Base-by-base conservation (phyloP, 2,113 vertebrate species). In the Sebastes fasciatus region DNA sequence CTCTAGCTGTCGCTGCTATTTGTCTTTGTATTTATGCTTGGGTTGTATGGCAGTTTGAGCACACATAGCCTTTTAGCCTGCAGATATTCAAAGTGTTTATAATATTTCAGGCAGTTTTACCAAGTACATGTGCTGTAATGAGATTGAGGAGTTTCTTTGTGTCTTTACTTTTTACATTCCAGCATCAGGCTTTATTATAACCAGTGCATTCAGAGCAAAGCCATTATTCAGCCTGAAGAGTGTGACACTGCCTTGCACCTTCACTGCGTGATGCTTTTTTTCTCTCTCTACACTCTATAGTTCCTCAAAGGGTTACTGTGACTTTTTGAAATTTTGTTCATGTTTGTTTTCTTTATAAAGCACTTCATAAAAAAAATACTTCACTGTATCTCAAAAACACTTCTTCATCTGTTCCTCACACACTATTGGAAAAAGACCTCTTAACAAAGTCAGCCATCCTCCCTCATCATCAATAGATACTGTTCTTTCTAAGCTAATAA, bases 251-350 rank as follows among this genome's bases (percentile, higher is more conserved):
- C 64, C 70, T 86, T 80, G 67, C 43, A 85, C 74, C 73, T 81
- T 58, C 21, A 75, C 26, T 82, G 49, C 69, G 43, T 72, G 42
- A 74, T 71, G 19, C 48, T 74, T 65, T 81, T 79, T 68, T 77
- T 67, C 17, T 52, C 66, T 68, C 40, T 16, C 26, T 26, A 26
- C 0, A n/a, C n/a, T n/a, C 5, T 49, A 17, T 14, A 40, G 60
- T 87, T 88, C 73, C 65, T 87, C 46, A 46, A 77, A 85, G 45
- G 51, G 6, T 61, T 74, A 60, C 40, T 8, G 9, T 82, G 84
- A 83, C 82, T 79, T 88, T 89, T 91, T 26, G 21, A 69, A 77
- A 84, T 72, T n/a, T 71, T 80, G 73, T 62, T 81, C 61, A 57
- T 83, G 48, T 83, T 77, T 17, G 43, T 80, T 86, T 77, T 75